Conservation (phyloP, 64 coral and sea anemone species). For the Orbicella faveolata region DNA sequence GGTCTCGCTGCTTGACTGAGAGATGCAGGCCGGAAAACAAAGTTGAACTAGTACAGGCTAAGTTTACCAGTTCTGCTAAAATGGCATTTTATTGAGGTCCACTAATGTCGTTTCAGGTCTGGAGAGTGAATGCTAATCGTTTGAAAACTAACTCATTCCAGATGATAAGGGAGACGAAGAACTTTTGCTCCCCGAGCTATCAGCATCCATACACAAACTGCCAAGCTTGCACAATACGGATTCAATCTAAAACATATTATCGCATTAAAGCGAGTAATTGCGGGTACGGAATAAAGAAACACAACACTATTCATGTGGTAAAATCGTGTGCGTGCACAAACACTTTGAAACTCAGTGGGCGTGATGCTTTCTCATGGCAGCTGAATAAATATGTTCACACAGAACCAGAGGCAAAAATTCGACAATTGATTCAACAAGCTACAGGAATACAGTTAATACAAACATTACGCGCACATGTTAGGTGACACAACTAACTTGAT, state of each 20-base stretch:
- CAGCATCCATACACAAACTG: background rate
- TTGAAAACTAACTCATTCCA: background rate
- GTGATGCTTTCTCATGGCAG: background rate
- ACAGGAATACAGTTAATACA: no score
- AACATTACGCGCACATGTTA: no score
- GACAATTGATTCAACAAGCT: no score
- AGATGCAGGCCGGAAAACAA: background rate
- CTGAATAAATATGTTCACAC: background rate
- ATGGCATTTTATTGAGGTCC: background rate
- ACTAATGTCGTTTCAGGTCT: background rate
- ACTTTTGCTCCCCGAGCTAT: background rate
- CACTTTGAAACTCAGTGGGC: background rate
- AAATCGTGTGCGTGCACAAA: background rate
- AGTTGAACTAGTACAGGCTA: background rate
- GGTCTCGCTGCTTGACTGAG: no score
- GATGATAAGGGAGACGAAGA: background rate
- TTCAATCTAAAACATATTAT: constrained; percentile 30
- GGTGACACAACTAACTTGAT: no score
- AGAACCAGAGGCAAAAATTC: background rate
- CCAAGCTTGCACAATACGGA: background rate
- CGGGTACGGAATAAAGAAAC: background rate
- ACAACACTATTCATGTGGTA: background rate
- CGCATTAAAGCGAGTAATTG: background rate
- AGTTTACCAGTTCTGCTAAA: background rate
- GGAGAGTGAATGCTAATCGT: background rate